Conservation (phyloP, 2,113 vertebrate species). For the Jacana jacana region DNA sequence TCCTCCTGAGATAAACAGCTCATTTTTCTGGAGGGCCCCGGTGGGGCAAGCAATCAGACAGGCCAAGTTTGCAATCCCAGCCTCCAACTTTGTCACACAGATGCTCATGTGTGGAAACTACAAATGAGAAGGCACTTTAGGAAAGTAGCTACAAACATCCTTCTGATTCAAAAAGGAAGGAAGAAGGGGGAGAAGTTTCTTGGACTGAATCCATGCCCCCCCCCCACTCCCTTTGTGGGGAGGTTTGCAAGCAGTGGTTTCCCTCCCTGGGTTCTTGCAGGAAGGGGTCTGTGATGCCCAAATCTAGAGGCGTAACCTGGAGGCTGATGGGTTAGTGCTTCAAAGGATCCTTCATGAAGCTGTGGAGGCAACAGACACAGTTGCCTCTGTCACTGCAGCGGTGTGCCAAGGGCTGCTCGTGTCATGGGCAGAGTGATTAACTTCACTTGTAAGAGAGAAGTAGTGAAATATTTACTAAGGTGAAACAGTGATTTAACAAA, state of each 20-base stretch:
- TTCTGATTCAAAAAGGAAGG: neutral
- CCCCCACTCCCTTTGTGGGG: neutral
- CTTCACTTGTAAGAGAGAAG: too few relatives aligned
- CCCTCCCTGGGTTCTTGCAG: neutral
- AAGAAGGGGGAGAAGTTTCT: neutral
- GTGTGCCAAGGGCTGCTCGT: neutral
- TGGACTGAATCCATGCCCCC: neutral
- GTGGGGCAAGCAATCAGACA: conserved; percentile 36
- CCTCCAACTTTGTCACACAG: conserved; percentile 35
- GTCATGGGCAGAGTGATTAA: too few relatives aligned
- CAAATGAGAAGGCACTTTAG: conserved; percentile 10
- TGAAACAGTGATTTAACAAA: too few relatives aligned
- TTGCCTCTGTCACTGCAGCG: rapidly evolving
- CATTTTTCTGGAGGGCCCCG: conserved; percentile 60
- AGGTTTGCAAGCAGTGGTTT: neutral
- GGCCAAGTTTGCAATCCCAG: conserved; percentile 33
- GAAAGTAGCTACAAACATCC: conserved; percentile 1
- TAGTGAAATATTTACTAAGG: too few relatives aligned
- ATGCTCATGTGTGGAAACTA: conserved; percentile 34
- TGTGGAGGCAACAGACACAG: neutral
- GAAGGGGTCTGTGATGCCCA: neutral
- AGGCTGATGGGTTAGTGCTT: neutral
- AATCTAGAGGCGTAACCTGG: rapidly evolving
- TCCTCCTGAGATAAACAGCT: conserved; percentile 64
- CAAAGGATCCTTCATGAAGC: neutral